Evolutionary conservation across 2,888 invertebrate species (phyloP).

Genomic region (Pyrrhia umbra): DNA sequence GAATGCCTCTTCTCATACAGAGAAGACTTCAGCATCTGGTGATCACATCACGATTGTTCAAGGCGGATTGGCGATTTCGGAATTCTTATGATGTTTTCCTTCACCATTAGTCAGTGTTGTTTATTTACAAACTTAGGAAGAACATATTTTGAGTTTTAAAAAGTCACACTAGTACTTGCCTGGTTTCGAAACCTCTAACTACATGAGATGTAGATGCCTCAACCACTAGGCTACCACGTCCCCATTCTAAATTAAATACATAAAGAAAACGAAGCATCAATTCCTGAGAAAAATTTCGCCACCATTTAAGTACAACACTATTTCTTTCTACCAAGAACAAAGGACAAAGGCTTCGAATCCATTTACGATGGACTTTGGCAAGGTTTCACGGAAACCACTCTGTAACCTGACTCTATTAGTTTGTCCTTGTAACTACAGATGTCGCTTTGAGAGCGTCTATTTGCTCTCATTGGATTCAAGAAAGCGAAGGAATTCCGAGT

Average conservation of each 20-base stretch:
- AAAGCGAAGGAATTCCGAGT: not conserved
- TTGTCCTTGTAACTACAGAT: conserved; percentile 15
- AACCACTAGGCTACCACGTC: not conserved
- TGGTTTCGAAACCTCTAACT: too few species aligned
- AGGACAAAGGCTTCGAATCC: conserved; percentile 9
- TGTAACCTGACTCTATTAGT: conserved; percentile 1
- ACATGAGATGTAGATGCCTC: too few species aligned
- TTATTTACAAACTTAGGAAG: too few species aligned
- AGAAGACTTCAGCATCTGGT: too few species aligned
- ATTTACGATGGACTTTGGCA: conserved; percentile 1
- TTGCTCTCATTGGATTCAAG: conserved; percentile 1
- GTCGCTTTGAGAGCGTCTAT: conserved; percentile 12
- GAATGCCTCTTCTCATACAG: too few species aligned
- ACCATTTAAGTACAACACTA: not conserved
- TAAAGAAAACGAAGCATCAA: not conserved
- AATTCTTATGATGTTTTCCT: too few species aligned
- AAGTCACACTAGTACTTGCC: too few species aligned
- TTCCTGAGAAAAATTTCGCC: conserved; percentile 8
- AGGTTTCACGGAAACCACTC: conserved; percentile 3
- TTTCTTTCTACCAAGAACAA: conserved; percentile 1
- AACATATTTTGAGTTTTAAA: too few species aligned
- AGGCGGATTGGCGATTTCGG: too few species aligned
- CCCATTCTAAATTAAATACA: not conserved
- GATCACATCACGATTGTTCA: too few species aligned
- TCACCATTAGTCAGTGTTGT: too few species aligned